Base-by-base conservation (phyloP, 1,140 invertebrate species). In the Amyelois transitella region DNA sequence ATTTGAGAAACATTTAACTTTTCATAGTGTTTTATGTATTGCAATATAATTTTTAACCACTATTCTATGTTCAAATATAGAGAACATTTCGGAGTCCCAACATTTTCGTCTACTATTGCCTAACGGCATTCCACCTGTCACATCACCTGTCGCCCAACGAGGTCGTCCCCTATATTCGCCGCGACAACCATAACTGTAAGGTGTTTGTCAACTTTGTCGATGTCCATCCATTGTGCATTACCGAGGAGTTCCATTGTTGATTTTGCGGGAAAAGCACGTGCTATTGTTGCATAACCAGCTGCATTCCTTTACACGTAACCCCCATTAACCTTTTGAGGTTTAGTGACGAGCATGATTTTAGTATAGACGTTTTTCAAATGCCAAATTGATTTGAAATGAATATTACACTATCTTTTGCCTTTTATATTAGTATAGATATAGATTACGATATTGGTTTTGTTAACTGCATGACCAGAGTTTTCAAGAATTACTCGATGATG, bases 271-370 rank as follows among this genome's bases (percentile, higher is more conserved):
- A 21, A 48, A 21, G 45, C 45, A 48, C 45, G 19, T 20, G 18
- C 20, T 6, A n/a, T 48, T 48, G 45, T 48, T 48, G 14, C n/a
- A 45, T 45, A 28, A 38, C n/a, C 32, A n/a, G n/a, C n/a, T n/a
- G n/a, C n/a, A n/a, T n/a, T n/a, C n/a, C n/a, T n/a, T n/a, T n/a
- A n/a, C n/a, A n/a, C n/a, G n/a, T n/a, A n/a, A n/a, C n/a, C n/a
- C n/a, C n/a, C n/a, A n/a, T n/a, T n/a, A n/a, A n/a, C n/a, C n/a
- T n/a, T n/a, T n/a, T n/a, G n/a, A n/a, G n/a, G n/a, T n/a, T n/a
- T n/a, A n/a, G n/a, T n/a, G n/a, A n/a, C n/a, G n/a, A n/a, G n/a
- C n/a, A n/a, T n/a, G n/a, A n/a, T n/a, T n/a, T n/a, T n/a, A n/a
- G n/a, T n/a, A n/a, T n/a, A n/a, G n/a, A n/a, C n/a, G n/a, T n/a